Base-by-base conservation (phyloP, 2,113 vertebrate species). In the Crocuta crocuta region DNA sequence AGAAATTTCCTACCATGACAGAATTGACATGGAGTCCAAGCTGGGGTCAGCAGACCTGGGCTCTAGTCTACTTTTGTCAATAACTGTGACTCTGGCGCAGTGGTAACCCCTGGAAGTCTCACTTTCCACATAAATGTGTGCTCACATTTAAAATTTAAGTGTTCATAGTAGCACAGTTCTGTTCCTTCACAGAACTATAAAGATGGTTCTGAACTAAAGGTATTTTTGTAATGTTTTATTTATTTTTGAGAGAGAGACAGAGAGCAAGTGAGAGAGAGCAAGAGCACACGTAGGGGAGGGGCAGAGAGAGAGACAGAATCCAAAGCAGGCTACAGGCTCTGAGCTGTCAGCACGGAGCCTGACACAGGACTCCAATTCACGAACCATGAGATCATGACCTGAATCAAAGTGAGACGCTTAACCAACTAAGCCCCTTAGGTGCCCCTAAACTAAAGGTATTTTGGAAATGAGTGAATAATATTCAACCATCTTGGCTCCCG, bases 121-220 rank as follows among this genome's bases (percentile, higher is more conserved):
- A 53, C 53, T 93, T 96, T 76, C 50, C 12, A 65, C 66, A 81
- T 31, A 94, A 76, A 73, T 33, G 45, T 86, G 39, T 81, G 68
- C 35, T 92, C 45, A 35, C 39, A 21, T 31, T 84, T 76, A 82
- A 98, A 95, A 82, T 82, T 65, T 82, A 91, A 81, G 89, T 53
- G 58, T 39, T 92, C 0, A 10, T 10, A 76, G 79, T 26, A 68
- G 80, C 21, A 35, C 15, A 66, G 53, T 58, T 94, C 15, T 58
- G 43, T 50, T 43, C 21, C n/a, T n/a, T 81, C 19, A 92, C 28
- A 81, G 53, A 95, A 87, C 2, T 89, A 17, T 89, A 39, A 96
- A 96, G 92, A 95, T 74, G 10, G 26, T 78, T 78, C 43, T 83
- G 45, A 88, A 39, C 35, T 16, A 61, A 65, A 93, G 23, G 12